Conservation (phyloP, 1,140 invertebrate genomes). For the Drosophila paulistorum region DNA sequence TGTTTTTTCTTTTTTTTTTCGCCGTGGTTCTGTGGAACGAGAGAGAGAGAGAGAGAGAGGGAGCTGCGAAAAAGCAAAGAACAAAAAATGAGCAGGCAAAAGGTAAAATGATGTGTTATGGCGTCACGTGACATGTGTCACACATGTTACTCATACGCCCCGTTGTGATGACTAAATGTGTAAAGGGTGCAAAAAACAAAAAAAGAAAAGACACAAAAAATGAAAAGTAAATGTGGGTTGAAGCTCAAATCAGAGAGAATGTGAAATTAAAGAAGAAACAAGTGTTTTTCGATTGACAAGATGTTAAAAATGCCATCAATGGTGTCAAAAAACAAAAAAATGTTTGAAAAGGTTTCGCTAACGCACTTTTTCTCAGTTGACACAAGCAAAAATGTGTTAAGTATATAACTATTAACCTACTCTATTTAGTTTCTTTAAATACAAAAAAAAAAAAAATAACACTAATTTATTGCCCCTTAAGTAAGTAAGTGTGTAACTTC, state of each 20-base stretch:
- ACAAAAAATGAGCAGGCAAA: constrained; percentile 24
- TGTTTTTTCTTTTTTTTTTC: constrained; percentile 24
- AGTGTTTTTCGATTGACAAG: constrained; percentile 11
- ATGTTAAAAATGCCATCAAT: neutral
- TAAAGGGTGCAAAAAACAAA: neutral
- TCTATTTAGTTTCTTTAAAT: too few species aligned
- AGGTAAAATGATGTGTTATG: constrained; percentile 60
- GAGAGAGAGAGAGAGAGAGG: neutral
- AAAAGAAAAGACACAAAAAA: neutral
- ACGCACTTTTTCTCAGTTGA: neutral
- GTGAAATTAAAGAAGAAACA: constrained; percentile 10
- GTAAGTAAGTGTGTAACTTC: too few species aligned
- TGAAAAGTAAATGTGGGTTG: constrained; percentile 20
- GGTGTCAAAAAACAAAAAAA: neutral
- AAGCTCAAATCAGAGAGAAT: constrained; percentile 4
- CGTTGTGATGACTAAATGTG: constrained; percentile 26
- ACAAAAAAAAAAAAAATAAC: too few species aligned
- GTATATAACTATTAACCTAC: too few species aligned
- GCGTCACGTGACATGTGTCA: constrained; percentile 63
- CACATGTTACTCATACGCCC: constrained; percentile 52
- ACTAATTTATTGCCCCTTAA: too few species aligned
- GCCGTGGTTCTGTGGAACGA: neutral
- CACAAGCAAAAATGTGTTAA: too few species aligned
- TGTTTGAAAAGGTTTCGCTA: neutral
- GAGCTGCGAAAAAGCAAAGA: constrained; percentile 4